These are phyloP conservation scores for Pocillopora meandrina DNA, from an alignment of 92 coral and sea anemone species.

Conservation along the genomic window DNA sequence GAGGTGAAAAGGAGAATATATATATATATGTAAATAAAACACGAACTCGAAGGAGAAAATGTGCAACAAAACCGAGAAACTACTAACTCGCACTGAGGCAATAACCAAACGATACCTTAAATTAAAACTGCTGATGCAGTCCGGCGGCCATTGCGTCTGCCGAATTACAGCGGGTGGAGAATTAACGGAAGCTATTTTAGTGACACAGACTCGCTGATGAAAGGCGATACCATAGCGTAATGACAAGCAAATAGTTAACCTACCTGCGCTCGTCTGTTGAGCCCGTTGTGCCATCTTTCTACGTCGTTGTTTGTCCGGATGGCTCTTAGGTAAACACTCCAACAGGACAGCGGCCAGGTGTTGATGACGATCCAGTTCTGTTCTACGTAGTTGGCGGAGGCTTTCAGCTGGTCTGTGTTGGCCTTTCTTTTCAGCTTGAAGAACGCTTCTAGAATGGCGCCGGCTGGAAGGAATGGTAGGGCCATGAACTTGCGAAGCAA, in stretches of 20 bases:
- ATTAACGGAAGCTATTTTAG: no score
- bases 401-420: constrained; percentile 14
- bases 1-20: background rate
- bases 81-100: no score
- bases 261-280: background rate
- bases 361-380: constrained; percentile 29
- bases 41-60: no score
- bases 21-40: no score
- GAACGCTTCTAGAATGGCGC: constrained; percentile 16
- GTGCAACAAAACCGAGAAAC: no score
- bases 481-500: constrained; percentile 22
- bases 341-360: constrained; percentile 20
- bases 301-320: background rate
- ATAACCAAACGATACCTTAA: no score
- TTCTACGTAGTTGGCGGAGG: constrained; percentile 9
- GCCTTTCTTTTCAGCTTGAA: constrained; percentile 22
- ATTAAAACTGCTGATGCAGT: no score
- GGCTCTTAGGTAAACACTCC: constrained; percentile 12
- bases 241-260: no score
- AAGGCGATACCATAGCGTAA: no score
- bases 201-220: no score
- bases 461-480: constrained; percentile 36
- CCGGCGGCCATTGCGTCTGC: no score
- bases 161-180: no score
- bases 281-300: background rate